Conservation (phyloP, 64 coral and sea anemone species). For the Astreopora myriophthalma region DNA sequence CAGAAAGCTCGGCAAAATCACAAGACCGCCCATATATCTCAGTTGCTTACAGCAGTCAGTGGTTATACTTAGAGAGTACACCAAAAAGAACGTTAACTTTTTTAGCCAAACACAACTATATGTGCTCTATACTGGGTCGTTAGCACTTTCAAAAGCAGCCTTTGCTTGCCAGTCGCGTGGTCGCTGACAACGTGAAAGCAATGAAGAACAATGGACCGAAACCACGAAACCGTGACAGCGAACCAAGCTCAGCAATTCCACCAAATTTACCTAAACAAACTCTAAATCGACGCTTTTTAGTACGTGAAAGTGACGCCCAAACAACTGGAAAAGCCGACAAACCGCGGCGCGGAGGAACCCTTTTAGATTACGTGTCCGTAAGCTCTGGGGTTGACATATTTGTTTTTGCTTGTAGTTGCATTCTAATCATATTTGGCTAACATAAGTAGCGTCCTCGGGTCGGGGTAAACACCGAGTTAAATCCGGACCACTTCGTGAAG, state of each 20-base stretch:
- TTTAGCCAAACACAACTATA: not conserved
- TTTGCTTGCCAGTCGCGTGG: constrained; percentile 1
- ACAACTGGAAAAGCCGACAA: not conserved
- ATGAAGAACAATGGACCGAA: not conserved
- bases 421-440: constrained; percentile 47
- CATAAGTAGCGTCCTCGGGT: constrained; percentile 36
- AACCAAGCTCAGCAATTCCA: not conserved
- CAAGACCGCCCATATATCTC: not conserved
- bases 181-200: not conserved
- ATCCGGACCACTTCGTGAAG: not conserved
- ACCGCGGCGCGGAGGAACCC: not conserved
- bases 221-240: constrained; percentile 22
- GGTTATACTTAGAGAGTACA: not conserved
- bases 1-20: not conserved
- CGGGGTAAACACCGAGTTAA: not conserved
- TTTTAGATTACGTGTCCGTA: not conserved
- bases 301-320: not conserved
- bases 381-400: constrained; percentile 33
- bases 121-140: not conserved
- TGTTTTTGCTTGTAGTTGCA: constrained; percentile 51
- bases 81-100: not conserved
- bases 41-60: not conserved
- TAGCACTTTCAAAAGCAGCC: not conserved
- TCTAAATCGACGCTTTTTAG: not conserved
- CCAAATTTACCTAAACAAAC: constrained; percentile 49